Base-by-base conservation (phyloP, 2,113 vertebrate genomes). In the Pachyramphus minor region DNA sequence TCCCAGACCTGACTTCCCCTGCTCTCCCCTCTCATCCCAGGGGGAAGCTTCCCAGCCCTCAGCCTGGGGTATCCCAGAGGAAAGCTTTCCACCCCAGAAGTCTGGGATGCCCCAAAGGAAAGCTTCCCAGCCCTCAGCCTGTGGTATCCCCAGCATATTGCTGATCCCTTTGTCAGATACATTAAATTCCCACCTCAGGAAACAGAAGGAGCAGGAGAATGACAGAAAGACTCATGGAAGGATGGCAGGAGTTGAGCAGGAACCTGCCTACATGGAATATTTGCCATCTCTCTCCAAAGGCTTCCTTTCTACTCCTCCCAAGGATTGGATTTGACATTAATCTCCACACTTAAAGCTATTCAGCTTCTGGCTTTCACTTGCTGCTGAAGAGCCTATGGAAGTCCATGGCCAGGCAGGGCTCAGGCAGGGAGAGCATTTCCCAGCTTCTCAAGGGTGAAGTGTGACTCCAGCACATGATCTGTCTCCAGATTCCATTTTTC, bases 1-100 rank as follows among this genome's bases (percentile, higher is more conserved):
- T 41, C 56, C 56, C n/a, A 7, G 30, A 20, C 37, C 24, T 55
- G 41, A 9, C 8, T 8, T 27, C n/a, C 66, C 45, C 60, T 52
- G 53, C 12, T 21, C 22, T 22, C 44, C 20, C 23, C 28, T 12
- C 8, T 2, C 4, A 0, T 4, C 60, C 33, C 1, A 1, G 24
- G 33, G 59, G 30, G 28, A 55, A 52, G 27, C 50, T 17, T 11
- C 23, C 42, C 33, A 17, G 2, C 25, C 27, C 4, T 4, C 4
- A 19, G 20, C 3, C 55, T 30, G 27, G 42, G n/a, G 15, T 13
- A 4, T 7, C 20, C 35, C 28, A 2, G 2, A 14, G 53, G 8
- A 35, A 9, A 18, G 14, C 8, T 24, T 59, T 59, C 25, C 41
- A 21, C 3, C 10, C 10, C 25, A 3, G 14, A 6, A 28, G 8